A percentile compares a stretch with the other conserved stretches of the same genome.
phyloP scores from a whole-genome alignment of 2,888 invertebrate genomes.

The Syrphus vitripennis region DNA sequence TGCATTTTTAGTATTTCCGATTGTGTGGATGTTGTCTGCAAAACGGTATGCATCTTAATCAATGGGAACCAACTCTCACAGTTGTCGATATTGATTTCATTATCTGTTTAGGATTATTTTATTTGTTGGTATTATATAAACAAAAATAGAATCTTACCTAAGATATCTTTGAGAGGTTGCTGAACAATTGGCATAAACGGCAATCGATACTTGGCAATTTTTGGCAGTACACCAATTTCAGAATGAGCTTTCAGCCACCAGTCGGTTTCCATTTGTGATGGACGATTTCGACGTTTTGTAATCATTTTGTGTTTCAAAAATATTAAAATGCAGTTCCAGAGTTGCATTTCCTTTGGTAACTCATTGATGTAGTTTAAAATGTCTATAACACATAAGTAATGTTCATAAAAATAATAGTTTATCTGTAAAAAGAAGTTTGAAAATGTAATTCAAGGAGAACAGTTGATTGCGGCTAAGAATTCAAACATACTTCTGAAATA shows the following conservation, averaged over 20 bases:
- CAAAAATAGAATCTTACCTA: constrained; percentile 72
- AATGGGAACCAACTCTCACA: constrained; percentile 81
- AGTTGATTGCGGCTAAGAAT: background rate
- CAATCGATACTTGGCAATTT: constrained; percentile 80
- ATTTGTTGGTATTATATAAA: background rate
- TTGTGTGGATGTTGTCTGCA: constrained; percentile 74
- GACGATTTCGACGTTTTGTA: constrained; percentile 76
- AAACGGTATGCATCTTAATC: constrained; percentile 78
- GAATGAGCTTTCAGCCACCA: constrained; percentile 79
- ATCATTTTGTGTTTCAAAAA: constrained; percentile 80
- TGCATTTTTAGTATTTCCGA: constrained; percentile 76
- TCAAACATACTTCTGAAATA: constrained; percentile 75
- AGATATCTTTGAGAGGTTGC: constrained; percentile 77
- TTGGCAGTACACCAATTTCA: constrained; percentile 79
- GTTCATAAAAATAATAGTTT: constrained; percentile 80
- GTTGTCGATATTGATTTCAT: constrained; percentile 79
- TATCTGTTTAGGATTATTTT: constrained; percentile 73
- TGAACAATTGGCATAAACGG: constrained; percentile 80
- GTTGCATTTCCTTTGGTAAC: constrained; percentile 78
- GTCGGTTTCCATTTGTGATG: constrained; percentile 79
- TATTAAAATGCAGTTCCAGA: constrained; percentile 79
- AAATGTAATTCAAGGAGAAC: background rate
- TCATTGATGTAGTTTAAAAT: constrained; percentile 78
- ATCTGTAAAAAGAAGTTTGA: constrained; percentile 74
- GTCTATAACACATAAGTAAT: constrained; percentile 80